Evolutionary conservation across 2,888 invertebrate genomes (phyloP).

Genomic region (Tiliacea aurago): DNA sequence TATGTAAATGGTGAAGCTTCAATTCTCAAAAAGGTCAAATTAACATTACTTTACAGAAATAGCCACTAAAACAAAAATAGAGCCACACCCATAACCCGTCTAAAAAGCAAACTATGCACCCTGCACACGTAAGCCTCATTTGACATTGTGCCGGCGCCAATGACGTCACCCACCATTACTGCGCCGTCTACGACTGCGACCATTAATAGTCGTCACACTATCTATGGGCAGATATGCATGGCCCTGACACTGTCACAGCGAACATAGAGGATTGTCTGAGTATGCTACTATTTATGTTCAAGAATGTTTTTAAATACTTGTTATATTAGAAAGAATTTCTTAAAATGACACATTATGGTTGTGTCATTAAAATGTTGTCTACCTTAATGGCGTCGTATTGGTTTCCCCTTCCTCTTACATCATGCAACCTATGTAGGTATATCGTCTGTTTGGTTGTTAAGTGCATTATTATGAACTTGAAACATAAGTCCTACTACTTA

Average conservation of each 20-base stretch:
- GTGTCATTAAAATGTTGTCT: constrained; percentile 11
- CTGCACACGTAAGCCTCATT: constrained; percentile 34
- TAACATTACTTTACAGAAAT: neutral
- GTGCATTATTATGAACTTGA: neutral
- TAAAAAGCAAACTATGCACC: constrained; percentile 45
- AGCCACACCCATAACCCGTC: constrained; percentile 12
- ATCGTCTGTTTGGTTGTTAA: neutral
- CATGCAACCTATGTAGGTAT: neutral
- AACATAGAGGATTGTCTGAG: constrained; percentile 21
- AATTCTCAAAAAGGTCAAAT: neutral
- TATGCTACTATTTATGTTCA: neutral
- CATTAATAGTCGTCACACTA: constrained; percentile 45
- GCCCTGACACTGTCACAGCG: constrained; percentile 46
- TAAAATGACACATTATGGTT: neutral
- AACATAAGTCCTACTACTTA: neutral
- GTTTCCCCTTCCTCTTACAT: neutral
- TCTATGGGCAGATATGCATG: constrained; percentile 49
- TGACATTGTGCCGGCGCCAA: constrained; percentile 44
- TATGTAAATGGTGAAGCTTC: neutral
- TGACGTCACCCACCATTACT: constrained; percentile 54
- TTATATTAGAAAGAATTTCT: constrained; percentile 27
- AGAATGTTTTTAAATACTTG: neutral
- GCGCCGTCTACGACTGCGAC: no score
- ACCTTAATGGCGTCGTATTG: neutral
- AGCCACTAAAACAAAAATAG: constrained; percentile 1